Percentiles rank a stretch among this genome's conserved stretches.
Conservation (phyloP, 2,797 vertebrate genomes). For the Rhinogobio ventralis region DNA sequence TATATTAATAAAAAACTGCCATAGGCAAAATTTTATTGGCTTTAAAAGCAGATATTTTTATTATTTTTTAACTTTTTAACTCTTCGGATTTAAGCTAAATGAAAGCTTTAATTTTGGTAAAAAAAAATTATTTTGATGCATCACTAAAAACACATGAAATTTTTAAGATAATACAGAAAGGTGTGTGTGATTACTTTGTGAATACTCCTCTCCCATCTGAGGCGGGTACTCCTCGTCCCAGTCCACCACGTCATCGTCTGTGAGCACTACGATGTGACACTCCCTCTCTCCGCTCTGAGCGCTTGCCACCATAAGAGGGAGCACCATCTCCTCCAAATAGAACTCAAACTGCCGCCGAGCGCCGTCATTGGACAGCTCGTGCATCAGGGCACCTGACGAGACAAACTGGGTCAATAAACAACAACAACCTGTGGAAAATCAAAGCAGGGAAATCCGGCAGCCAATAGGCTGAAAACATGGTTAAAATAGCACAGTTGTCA, state of each 20-base stretch:
- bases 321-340: constrained; percentile 98
- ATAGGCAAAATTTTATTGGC: background rate
- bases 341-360: constrained; percentile 96
- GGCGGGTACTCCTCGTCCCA: constrained; percentile 99
- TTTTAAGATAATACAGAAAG: background rate
- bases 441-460: background rate
- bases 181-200: constrained; percentile 85
- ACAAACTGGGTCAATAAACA: background rate
- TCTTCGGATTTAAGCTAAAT: background rate
- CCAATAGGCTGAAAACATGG: background rate
- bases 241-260: constrained; percentile 97
- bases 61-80: too few relatives aligned
- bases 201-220: constrained; percentile 99
- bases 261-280: constrained; percentile 97
- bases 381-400: constrained; percentile 93
- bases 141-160: background rate
- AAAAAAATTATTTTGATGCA: background rate
- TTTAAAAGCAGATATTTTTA: too few relatives aligned
- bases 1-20: background rate
- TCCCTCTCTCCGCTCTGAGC: constrained; percentile 96
- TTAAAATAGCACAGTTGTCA: background rate
- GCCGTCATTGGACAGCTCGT: constrained; percentile 97
- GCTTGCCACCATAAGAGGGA: constrained; percentile 95
- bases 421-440: background rate
- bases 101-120: background rate